Evolutionary conservation across 2,113 vertebrate species (phyloP).

Genomic region (Tachysurus fulvidraco): DNA sequence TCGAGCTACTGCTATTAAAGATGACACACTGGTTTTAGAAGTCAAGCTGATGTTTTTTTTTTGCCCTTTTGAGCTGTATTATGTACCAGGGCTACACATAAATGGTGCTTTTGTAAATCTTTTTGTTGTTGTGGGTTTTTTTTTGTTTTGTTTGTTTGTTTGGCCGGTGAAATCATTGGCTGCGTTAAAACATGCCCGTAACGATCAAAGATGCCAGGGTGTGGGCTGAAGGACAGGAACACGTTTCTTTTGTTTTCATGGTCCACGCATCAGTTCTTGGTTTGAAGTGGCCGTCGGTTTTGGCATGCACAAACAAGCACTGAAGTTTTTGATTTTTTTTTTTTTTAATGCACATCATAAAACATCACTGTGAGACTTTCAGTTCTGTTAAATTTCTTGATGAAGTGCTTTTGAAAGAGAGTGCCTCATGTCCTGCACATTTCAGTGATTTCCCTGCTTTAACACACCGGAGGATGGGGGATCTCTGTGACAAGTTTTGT

Average conservation of each 20-base stretch:
- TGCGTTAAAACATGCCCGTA: constrained; percentile 24
- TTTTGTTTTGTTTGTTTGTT: background rate
- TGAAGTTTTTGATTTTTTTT: background rate
- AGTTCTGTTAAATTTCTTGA: background rate
- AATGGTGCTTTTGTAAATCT: background rate
- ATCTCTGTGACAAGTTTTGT: constrained; percentile 2
- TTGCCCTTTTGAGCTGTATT: background rate
- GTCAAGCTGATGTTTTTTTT: background rate
- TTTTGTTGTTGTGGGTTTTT: too few relatives aligned
- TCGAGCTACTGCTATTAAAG: background rate
- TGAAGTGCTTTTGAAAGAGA: background rate
- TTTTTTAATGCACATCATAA: background rate
- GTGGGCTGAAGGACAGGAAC: constrained; percentile 7
- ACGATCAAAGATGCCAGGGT: background rate
- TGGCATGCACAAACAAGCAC: constrained; percentile 4
- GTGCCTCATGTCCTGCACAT: background rate
- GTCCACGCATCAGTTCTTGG: background rate
- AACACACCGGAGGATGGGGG: background rate
- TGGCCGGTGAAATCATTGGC: background rate
- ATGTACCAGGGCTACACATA: background rate
- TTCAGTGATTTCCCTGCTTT: too few relatives aligned
- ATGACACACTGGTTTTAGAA: background rate
- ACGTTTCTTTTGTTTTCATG: background rate
- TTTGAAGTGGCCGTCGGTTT: background rate
- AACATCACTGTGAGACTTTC: background rate